Evolutionary conservation across 2,888 invertebrate species (phyloP).

Genomic region (Cloeon dipterum): DNA sequence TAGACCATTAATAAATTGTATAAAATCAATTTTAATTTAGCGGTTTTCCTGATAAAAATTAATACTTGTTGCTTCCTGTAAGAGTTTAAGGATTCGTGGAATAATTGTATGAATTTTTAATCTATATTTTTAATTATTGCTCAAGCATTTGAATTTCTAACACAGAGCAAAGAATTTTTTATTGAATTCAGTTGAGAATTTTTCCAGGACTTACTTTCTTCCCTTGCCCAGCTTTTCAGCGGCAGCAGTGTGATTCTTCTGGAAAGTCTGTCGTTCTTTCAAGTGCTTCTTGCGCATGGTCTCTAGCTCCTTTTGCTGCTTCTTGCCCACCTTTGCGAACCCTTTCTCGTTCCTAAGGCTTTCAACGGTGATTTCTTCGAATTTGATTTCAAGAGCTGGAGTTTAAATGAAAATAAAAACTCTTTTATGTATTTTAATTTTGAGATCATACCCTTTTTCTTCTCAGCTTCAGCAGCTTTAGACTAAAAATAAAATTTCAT

Average conservation of each 20-base stretch:
- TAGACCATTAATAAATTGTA: too few species aligned
- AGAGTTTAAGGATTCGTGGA: too few species aligned
- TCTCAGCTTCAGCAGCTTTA: conserved; percentile 1
- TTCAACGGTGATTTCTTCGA: conserved; percentile 25
- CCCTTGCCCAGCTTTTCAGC: conserved; percentile 33
- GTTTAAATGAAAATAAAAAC: background rate
- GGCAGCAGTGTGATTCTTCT: conserved; percentile 28
- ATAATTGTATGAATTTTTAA: too few species aligned
- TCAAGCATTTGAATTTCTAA: too few species aligned
- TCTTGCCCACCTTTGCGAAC: conserved; percentile 30
- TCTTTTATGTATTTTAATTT: too few species aligned
- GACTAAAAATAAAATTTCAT: background rate
- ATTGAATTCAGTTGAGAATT: too few species aligned
- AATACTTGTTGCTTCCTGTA: too few species aligned
- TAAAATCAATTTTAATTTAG: too few species aligned
- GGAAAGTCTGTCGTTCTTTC: conserved; percentile 33
- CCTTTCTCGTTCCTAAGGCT: conserved; percentile 25
- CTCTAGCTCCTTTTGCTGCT: conserved; percentile 36
- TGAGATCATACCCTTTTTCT: conserved; percentile 33
- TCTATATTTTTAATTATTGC: too few species aligned
- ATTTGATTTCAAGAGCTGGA: conserved; percentile 14
- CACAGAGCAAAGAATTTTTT: too few species aligned
- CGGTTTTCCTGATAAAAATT: too few species aligned
- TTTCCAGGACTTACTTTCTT: conserved; percentile 22
- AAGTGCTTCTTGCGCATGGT: conserved; percentile 31